These are phyloP conservation scores for Tenrec ecaudatus DNA, from an alignment of 2,113 vertebrate species.

Conservation along the genomic window DNA sequence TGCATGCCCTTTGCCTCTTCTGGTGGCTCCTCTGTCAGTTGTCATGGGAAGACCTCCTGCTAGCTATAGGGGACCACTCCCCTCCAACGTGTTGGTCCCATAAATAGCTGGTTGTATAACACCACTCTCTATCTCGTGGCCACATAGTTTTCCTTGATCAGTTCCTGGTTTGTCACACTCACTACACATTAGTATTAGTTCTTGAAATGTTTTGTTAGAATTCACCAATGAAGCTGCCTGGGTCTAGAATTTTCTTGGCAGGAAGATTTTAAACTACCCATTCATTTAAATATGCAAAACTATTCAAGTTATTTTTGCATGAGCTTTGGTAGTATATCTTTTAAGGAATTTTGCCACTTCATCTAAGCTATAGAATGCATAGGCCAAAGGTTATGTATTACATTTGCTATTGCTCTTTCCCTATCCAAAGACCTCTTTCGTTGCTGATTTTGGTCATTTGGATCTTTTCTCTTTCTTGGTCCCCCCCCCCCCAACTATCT, in stretches of 20 bases:
- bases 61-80: neutral
- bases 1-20: neutral
- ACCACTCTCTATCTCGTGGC: too few relatives aligned
- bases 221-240: neutral
- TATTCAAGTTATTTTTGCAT: neutral
- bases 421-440: neutral
- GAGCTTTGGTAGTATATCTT: neutral
- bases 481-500: neutral
- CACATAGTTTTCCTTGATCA: neutral
- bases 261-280: too few relatives aligned
- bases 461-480: neutral
- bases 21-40: neutral
- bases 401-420: neutral
- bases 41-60: neutral
- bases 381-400: neutral
- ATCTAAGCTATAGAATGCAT: neutral
- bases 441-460: neutral
- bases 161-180: neutral
- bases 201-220: conserved; percentile 29
- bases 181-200: neutral
- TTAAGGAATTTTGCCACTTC: conserved; percentile 18
- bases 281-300: too few relatives aligned
- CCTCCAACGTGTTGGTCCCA: neutral
- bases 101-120: neutral
- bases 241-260: neutral